phyloP scores from a whole-genome alignment of 2,113 vertebrate species.

The Oncorhynchus tshawytscha region DNA sequence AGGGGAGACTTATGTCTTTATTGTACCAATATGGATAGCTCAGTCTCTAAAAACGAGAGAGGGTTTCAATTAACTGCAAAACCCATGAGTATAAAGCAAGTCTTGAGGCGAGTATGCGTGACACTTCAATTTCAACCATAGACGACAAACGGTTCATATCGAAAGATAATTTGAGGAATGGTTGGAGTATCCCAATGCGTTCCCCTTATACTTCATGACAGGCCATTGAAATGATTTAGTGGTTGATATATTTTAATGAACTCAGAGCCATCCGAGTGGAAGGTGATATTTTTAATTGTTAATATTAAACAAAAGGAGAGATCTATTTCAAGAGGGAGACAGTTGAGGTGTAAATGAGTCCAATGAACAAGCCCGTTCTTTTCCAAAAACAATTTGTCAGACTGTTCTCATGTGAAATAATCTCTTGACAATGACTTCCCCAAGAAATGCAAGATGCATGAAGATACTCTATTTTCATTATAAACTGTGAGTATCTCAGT shows the following conservation, averaged over 20 bases:
- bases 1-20: background rate
- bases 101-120: slow-evolving; percentile 17
- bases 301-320: slow-evolving; percentile 77
- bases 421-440: too few relatives aligned
- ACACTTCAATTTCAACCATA: slow-evolving; percentile 45
- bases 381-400: too few relatives aligned
- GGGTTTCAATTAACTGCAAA: slow-evolving; percentile 35
- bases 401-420: too few relatives aligned
- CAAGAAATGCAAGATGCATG: too few relatives aligned
- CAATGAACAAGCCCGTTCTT: slow-evolving; percentile 44
- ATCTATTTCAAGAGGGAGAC: slow-evolving; percentile 77
- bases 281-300: slow-evolving; percentile 94
- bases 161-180: slow-evolving; percentile 82
- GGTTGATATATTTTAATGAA: slow-evolving; percentile 90
- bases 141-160: slow-evolving; percentile 60
- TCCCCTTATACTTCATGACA: slow-evolving; percentile 78
- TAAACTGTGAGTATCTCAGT: too few relatives aligned
- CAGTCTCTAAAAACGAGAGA: slow-evolving; percentile 31
- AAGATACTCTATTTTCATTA: too few relatives aligned
- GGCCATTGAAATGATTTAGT: slow-evolving; percentile 88
- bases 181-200: slow-evolving; percentile 79
- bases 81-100: slow-evolving; percentile 31
- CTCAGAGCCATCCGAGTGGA: slow-evolving; percentile 85
- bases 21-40: background rate
- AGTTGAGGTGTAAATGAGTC: slow-evolving; percentile 80